A percentile compares a stretch with the other conserved stretches of the same genome.
Evolutionary conservation across 2,888 invertebrate species (phyloP).

Genomic region (Noctua janthe): DNA sequence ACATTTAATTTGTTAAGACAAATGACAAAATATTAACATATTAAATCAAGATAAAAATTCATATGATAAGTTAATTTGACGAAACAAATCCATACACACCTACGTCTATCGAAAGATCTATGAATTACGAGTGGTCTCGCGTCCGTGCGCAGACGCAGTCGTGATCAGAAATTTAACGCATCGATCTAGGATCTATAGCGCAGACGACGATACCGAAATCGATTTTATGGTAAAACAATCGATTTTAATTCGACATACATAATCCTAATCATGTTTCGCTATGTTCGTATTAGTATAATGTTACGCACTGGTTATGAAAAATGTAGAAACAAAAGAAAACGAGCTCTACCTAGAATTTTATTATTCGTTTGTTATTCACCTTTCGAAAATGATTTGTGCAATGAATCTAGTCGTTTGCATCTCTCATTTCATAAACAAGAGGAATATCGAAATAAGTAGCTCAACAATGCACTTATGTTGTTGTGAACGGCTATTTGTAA

Average conservation of each 20-base stretch:
- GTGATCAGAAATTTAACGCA: slow-evolving; percentile 73
- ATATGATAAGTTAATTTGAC: slow-evolving; percentile 19
- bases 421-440: slow-evolving; percentile 3
- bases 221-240: slow-evolving; percentile 59
- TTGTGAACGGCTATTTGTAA: not conserved
- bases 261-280: slow-evolving; percentile 39
- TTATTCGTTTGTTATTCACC: slow-evolving; percentile 11
- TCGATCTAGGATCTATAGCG: slow-evolving; percentile 68
- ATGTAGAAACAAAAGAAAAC: slow-evolving; percentile 27
- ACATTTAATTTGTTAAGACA: not conserved
- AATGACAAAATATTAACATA: not conserved
- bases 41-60: not conserved
- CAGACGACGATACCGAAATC: slow-evolving; percentile 55
- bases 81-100: slow-evolving; percentile 25
- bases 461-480: not conserved
- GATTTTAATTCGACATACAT: slow-evolving; percentile 43
- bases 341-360: not conserved
- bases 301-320: slow-evolving; percentile 49
- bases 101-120: slow-evolving; percentile 45
- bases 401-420: slow-evolving; percentile 18
- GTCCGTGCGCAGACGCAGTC: slow-evolving; percentile 68
- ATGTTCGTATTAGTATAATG: slow-evolving; percentile 15
- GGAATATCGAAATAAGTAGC: slow-evolving; percentile 18
- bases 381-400: slow-evolving; percentile 40
- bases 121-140: slow-evolving; percentile 54